These are phyloP conservation scores for Rhabdophis nuchalis DNA, from an alignment of 2,797 vertebrate species.

Conservation along the genomic window DNA sequence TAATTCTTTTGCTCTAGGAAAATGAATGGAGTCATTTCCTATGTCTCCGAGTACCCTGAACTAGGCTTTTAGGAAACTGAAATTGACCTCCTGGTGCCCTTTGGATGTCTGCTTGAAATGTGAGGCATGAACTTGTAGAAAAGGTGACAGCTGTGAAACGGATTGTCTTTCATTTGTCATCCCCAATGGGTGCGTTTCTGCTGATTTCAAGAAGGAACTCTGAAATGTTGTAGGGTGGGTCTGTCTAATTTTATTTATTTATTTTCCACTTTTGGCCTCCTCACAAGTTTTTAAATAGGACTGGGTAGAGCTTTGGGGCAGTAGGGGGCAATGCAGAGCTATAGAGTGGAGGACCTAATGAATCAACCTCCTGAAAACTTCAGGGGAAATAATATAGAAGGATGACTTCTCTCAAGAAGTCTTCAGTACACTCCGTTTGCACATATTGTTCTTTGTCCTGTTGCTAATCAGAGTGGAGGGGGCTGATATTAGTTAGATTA, in stretches of 20 bases:
- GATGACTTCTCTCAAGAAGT: neutral
- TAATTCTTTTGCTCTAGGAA: slow-evolving; percentile 14
- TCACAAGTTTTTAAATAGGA: neutral
- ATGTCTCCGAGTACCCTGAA: neutral
- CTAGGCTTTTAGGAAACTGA: slow-evolving; percentile 30
- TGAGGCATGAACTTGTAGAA: slow-evolving; percentile 16
- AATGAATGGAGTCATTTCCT: slow-evolving; percentile 4
- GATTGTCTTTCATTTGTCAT: slow-evolving; percentile 39
- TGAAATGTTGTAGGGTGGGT: neutral
- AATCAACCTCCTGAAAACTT: neutral
- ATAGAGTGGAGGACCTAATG: neutral
- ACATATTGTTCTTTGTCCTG: neutral
- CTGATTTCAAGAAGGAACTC: slow-evolving; percentile 17
- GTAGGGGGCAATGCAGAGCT: slow-evolving; percentile 9
- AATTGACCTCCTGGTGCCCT: slow-evolving; percentile 28
- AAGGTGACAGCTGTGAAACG: slow-evolving; percentile 14
- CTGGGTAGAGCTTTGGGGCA: neutral
- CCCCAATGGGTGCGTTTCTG: neutral
- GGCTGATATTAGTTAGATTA: neutral
- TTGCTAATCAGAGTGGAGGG: neutral
- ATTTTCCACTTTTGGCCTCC: neutral
- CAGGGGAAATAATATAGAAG: neutral
- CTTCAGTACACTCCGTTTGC: neutral
- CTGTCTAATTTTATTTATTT: neutral
- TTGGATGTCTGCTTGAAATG: slow-evolving; percentile 22